Conservation (phyloP, 2,888 invertebrate genomes). For the Drosophila emarginata region DNA sequence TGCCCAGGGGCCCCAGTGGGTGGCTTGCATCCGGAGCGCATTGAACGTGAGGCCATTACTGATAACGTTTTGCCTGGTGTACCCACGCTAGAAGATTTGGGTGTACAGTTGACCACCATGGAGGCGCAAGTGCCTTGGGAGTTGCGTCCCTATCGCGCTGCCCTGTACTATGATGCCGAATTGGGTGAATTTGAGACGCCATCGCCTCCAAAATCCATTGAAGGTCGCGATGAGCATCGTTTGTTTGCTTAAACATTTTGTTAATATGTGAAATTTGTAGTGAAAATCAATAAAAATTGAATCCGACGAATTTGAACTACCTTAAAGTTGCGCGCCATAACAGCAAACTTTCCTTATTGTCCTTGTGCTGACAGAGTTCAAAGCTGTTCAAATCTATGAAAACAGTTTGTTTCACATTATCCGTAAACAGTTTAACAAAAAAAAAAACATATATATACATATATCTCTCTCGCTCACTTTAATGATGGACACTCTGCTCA, state of each 20-base stretch:
- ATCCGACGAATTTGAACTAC: slow-evolving; percentile 2
- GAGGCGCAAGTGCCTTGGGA: slow-evolving; percentile 93
- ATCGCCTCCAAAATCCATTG: slow-evolving; percentile 83
- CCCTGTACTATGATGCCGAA: slow-evolving; percentile 88
- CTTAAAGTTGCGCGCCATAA: background rate
- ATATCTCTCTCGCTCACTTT: background rate
- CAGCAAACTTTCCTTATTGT: background rate
- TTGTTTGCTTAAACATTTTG: slow-evolving; percentile 67
- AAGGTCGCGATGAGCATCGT: slow-evolving; percentile 71
- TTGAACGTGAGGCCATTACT: slow-evolving; percentile 92
- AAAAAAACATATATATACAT: too few relatives aligned
- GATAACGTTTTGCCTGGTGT: slow-evolving; percentile 86
- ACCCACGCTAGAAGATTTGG: slow-evolving; percentile 94
- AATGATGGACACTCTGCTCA: background rate
- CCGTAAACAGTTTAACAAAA: background rate
- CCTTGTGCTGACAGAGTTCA: too few relatives aligned
- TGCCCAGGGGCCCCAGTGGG: slow-evolving; percentile 88
- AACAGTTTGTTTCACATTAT: background rate
- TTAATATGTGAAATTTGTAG: slow-evolving; percentile 44
- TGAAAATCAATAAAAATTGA: slow-evolving; percentile 43
- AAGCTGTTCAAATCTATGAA: too few relatives aligned
- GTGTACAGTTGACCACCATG: slow-evolving; percentile 88
- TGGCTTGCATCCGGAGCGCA: slow-evolving; percentile 88
- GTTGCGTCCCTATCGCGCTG: slow-evolving; percentile 87
- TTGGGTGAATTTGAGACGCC: slow-evolving; percentile 89